Conservation (phyloP, 2,797 vertebrate species). For the Ctenopoma multispine region DNA sequence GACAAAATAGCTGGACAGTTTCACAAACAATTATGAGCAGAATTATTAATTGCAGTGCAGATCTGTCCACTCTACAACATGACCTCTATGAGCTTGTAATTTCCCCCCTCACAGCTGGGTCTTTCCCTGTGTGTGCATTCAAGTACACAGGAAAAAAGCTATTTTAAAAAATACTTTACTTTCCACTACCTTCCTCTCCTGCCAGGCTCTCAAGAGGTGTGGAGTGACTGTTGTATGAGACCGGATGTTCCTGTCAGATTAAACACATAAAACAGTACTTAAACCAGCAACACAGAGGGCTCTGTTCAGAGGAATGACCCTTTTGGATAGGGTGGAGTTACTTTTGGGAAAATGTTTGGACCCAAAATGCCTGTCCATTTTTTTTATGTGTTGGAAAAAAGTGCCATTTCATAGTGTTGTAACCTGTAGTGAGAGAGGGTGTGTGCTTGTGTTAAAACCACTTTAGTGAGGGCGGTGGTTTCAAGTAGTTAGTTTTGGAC, state of each 20-base stretch:
- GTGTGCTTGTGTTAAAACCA: constrained; percentile 26
- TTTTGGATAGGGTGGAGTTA: constrained; percentile 71
- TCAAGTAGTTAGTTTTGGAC: constrained; percentile 37
- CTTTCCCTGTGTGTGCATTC: constrained; percentile 3
- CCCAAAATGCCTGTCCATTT: constrained; percentile 10
- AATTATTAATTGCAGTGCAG: background rate
- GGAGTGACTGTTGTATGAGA: constrained; percentile 66
- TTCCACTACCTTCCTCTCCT: constrained; percentile 45
- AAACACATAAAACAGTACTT: constrained; percentile 54
- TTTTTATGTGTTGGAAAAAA: background rate
- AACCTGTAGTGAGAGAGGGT: constrained; percentile 1
- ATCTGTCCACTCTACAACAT: background rate
- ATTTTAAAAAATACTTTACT: constrained; percentile 35
- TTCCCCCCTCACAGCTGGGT: constrained; percentile 10
- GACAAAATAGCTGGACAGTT: background rate
- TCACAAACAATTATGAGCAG: constrained; percentile 7
- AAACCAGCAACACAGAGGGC: constrained; percentile 67
- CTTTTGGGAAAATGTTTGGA: constrained; percentile 63
- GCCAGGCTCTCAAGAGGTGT: constrained; percentile 59
- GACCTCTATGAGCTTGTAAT: constrained; percentile 8
- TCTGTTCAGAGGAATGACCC: constrained; percentile 74
- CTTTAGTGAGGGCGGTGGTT: constrained; percentile 1
- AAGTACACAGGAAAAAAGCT: constrained; percentile 27
- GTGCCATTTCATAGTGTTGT: constrained; percentile 29
- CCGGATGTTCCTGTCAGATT: constrained; percentile 71